Evolutionary conservation across 35 echinoderm and acorn worm genomes (phyloP).

Genomic region (Chiridota heheva): DNA sequence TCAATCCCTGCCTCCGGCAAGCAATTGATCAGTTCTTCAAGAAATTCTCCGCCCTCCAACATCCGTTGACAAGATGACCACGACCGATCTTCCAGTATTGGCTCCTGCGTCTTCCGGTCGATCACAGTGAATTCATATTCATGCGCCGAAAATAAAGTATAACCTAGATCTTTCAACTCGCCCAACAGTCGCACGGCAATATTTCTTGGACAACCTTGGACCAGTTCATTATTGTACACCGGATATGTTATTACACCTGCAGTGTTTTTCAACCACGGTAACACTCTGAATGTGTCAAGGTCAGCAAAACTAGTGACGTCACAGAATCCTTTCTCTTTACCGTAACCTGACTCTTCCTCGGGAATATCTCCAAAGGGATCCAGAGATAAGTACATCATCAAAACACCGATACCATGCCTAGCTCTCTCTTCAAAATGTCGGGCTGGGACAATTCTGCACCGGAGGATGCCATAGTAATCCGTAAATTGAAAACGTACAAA

Average conservation of each 20-base stretch:
- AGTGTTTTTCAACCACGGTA: conserved; percentile 50
- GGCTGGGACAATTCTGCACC: conserved; percentile 33
- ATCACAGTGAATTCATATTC: conserved; percentile 70
- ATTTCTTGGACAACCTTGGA: conserved; percentile 42
- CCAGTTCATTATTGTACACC: conserved; percentile 19
- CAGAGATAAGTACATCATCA: not conserved
- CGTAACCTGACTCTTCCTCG: not conserved
- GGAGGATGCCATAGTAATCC: conserved; percentile 38
- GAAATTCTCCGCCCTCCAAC: conserved; percentile 20
- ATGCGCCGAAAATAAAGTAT: conserved; percentile 56
- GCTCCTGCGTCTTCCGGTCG: conserved; percentile 34
- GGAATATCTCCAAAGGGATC: conserved; percentile 8
- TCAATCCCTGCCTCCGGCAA: conserved; percentile 56
- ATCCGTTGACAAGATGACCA: conserved; percentile 24
- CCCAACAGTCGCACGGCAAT: conserved; percentile 49
- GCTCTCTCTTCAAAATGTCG: conserved; percentile 50
- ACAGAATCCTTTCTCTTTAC: not conserved
- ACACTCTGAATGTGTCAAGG: conserved; percentile 29
- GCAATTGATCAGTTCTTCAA: conserved; percentile 22
- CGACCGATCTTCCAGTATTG: conserved; percentile 22
- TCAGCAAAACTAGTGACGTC: conserved; percentile 46
- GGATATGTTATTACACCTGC: conserved; percentile 30
- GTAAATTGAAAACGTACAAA: conserved; percentile 52
- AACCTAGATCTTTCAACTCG: conserved; percentile 58
- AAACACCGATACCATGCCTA: conserved; percentile 15